Percentiles rank a stretch among this genome's conserved stretches.
phyloP scores from a whole-genome alignment of 2,888 invertebrate genomes.

The Pyrrhia umbra region DNA sequence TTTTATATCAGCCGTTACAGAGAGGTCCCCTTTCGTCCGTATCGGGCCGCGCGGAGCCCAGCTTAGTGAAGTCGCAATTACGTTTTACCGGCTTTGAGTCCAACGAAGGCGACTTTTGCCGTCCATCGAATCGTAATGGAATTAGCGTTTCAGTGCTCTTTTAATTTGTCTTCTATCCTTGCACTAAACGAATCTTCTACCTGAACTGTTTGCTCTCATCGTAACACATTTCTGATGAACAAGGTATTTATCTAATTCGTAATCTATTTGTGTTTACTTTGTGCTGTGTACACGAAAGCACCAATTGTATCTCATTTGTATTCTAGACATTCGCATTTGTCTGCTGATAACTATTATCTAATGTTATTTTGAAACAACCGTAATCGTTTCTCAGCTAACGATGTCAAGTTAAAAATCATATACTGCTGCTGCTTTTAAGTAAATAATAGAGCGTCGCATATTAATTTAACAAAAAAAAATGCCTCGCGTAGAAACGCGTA shows the following conservation, averaged over 20 bases:
- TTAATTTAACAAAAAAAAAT: conserved; percentile 14
- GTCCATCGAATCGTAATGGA: conserved; percentile 90
- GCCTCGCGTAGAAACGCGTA: conserved; percentile 16
- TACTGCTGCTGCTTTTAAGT: conserved; percentile 25
- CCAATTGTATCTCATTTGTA: conserved; percentile 56
- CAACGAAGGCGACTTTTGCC: conserved; percentile 88
- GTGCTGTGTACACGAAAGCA: conserved; percentile 33
- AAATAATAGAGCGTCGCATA: not conserved
- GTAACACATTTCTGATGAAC: conserved; percentile 61
- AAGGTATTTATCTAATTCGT: conserved; percentile 49
- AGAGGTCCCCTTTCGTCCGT: conserved; percentile 88
- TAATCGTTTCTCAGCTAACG: conserved; percentile 54
- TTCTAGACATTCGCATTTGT: conserved; percentile 58
- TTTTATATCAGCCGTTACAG: conserved; percentile 90
- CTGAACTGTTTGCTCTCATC: conserved; percentile 67
- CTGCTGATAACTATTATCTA: conserved; percentile 61
- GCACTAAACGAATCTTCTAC: conserved; percentile 82
- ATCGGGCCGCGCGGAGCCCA: conserved; percentile 87
- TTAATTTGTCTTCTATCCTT: conserved; percentile 87
- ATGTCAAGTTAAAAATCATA: conserved; percentile 48
- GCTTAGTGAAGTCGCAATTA: conserved; percentile 90
- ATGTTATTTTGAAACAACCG: conserved; percentile 59
- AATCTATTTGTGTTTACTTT: conserved; percentile 51
- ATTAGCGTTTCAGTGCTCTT: conserved; percentile 88
- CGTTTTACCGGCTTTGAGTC: conserved; percentile 89